phyloP scores from a whole-genome alignment of 2,888 invertebrate genomes.

The Conistra vaccinii region DNA sequence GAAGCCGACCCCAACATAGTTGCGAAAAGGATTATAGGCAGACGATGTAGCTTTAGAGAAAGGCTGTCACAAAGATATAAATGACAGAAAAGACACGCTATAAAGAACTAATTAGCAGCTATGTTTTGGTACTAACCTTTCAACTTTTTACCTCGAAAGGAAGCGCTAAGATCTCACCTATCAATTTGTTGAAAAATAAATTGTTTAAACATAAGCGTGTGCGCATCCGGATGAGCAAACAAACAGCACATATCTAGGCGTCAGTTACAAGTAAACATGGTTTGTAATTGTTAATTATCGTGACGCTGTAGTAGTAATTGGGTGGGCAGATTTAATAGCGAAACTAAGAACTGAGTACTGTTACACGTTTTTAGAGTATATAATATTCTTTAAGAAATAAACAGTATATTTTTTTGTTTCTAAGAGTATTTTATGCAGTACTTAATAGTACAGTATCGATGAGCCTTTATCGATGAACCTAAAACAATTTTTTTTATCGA shows the following conservation, averaged over 20 bases:
- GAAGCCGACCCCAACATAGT: background rate
- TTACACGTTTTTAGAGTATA: too few relatives aligned
- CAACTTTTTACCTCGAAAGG: slow-evolving; percentile 35
- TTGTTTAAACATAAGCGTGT: slow-evolving; percentile 40
- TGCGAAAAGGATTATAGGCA: too few relatives aligned
- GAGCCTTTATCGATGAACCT: too few relatives aligned
- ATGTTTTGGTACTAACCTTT: slow-evolving; percentile 27
- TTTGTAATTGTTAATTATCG: slow-evolving; percentile 52
- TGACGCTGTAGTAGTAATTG: background rate
- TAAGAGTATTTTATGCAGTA: too few relatives aligned
- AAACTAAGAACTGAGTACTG: too few relatives aligned
- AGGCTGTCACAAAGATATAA: background rate
- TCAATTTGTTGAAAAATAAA: slow-evolving; percentile 56
- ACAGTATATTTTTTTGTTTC: too few relatives aligned
- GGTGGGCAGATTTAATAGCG: background rate
- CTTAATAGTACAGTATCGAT: too few relatives aligned
- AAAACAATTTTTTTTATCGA: too few relatives aligned
- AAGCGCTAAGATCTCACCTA: slow-evolving; percentile 57
- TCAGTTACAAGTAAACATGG: slow-evolving; percentile 65
- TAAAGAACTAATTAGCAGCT: background rate
- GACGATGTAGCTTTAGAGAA: background rate
- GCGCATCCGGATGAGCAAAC: slow-evolving; percentile 59
- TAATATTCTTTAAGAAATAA: too few relatives aligned
- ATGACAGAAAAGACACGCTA: too few relatives aligned
- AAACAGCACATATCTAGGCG: slow-evolving; percentile 65